Evolutionary conservation across 1,140 invertebrate genomes (phyloP).

Genomic region (Limonius californicus): DNA sequence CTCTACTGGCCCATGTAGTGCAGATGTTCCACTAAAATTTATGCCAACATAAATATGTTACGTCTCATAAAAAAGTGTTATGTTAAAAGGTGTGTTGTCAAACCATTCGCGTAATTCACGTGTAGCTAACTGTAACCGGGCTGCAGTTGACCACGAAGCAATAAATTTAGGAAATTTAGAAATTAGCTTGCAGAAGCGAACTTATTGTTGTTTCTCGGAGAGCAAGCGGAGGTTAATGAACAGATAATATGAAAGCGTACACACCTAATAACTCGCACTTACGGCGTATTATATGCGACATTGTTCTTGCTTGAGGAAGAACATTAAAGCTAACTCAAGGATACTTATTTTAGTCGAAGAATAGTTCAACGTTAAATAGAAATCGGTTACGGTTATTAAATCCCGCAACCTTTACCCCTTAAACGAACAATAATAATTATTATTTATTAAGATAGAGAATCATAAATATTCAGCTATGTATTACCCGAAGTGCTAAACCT

Average conservation of each 20-base stretch:
- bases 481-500: too few species aligned
- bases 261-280: conserved; percentile 6
- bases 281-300: conserved; percentile 5
- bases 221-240: conserved; percentile 2
- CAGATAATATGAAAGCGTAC: conserved; percentile 10
- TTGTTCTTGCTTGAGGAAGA: conserved; percentile 1
- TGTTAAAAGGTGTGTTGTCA: background rate
- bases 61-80: background rate
- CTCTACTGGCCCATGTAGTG: background rate
- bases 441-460: too few species aligned
- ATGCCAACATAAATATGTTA: too few species aligned
- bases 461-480: too few species aligned
- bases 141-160: background rate
- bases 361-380: conserved; percentile 1
- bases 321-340: background rate
- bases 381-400: conserved; percentile 13
- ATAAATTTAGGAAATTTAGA: background rate
- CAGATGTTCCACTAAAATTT: background rate
- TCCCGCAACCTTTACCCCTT: background rate
- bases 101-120: background rate
- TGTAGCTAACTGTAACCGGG: background rate
- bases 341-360: background rate
- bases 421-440: background rate
- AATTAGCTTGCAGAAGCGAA: background rate
- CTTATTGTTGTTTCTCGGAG: background rate